phyloP scores from a whole-genome alignment of 2,113 vertebrate species.

The Vanacampus margaritifer region DNA sequence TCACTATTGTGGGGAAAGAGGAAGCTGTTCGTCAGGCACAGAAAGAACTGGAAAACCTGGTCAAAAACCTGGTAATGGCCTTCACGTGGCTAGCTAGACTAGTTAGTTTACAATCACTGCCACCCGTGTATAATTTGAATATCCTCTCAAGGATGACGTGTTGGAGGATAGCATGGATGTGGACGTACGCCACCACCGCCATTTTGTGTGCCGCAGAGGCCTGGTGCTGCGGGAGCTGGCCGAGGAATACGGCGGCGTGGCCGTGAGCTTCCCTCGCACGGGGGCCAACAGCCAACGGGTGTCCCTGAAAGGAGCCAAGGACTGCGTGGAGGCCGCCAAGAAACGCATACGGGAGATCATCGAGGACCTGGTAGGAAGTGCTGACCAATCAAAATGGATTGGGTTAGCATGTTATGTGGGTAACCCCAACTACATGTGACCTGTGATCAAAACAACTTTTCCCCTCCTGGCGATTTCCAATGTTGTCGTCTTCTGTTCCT shows the following conservation, averaged over 20 bases:
- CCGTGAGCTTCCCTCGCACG: conserved; percentile 76
- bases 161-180: conserved; percentile 77
- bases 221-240: conserved; percentile 77
- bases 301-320: conserved; percentile 77
- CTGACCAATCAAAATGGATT: no score
- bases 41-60: conserved; percentile 73
- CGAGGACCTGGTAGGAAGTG: conserved; percentile 67
- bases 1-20: conserved; percentile 79
- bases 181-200: conserved; percentile 73
- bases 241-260: conserved; percentile 79
- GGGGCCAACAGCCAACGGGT: conserved; percentile 73
- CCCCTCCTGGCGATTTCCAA: background rate
- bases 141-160: conserved; percentile 69
- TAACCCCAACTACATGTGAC: background rate
- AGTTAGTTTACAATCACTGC: no score
- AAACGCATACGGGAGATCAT: conserved; percentile 77
- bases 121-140: no score
- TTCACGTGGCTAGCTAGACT: background rate
- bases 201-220: conserved; percentile 75
- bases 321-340: conserved; percentile 78
- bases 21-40: conserved; percentile 73
- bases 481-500: conserved; percentile 5
- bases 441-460: background rate
- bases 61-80: conserved; percentile 74
- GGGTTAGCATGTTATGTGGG: no score